Evolutionary conservation across 2,113 vertebrate genomes (phyloP).

Genomic region (Ellobius talpinus): DNA sequence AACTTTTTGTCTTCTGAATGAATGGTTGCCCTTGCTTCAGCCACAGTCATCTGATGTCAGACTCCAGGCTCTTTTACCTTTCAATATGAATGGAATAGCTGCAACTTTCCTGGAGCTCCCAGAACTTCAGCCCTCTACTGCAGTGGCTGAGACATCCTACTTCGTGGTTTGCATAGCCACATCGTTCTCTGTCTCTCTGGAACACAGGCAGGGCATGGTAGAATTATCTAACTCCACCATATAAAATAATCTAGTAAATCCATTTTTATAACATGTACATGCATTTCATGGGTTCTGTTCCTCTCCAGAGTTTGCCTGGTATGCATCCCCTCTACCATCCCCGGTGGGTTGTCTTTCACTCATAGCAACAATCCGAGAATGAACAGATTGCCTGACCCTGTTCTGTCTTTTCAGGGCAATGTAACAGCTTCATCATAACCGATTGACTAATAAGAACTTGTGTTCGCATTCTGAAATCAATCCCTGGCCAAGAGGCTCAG

Average conservation of each 20-base stretch:
- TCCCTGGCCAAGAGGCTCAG: background rate
- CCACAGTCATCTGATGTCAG: too few species aligned
- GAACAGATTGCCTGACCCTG: background rate
- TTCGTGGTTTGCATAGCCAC: background rate
- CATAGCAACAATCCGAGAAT: too few species aligned
- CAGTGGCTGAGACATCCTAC: background rate
- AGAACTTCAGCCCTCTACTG: background rate
- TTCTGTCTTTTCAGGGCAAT: background rate
- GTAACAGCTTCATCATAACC: background rate
- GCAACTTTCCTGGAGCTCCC: too few species aligned
- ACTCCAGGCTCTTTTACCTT: background rate
- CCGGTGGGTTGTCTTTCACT: background rate
- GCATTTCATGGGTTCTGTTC: background rate
- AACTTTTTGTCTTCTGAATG: background rate
- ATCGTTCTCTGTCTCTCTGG: background rate
- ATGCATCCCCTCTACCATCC: background rate
- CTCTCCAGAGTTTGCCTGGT: background rate
- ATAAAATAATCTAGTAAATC: background rate
- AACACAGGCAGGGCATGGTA: background rate
- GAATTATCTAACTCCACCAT: background rate
- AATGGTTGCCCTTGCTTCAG: background rate
- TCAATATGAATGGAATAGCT: background rate
- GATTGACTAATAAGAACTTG: background rate
- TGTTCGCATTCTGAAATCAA: background rate
- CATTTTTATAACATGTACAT: background rate